Evolutionary conservation across 2,888 invertebrate genomes (phyloP).

Genomic region (Meganola albula): DNA sequence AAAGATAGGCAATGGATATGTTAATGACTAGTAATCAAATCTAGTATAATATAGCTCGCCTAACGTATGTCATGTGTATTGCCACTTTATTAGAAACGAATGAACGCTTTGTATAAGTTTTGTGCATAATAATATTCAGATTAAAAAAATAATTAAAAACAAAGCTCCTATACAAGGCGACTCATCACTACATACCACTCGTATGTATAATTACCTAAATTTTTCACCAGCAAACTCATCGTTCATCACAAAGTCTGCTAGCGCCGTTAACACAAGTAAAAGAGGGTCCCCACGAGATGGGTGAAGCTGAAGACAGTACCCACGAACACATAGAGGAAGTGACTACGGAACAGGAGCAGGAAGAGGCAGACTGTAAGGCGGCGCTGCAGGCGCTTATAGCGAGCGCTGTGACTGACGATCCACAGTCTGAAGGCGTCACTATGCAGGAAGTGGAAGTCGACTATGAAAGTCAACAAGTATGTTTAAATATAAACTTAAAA

Average conservation of each 20-base stretch:
- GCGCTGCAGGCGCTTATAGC: constrained; percentile 35
- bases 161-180: too few relatives aligned
- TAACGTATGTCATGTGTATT: too few relatives aligned
- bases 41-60: too few relatives aligned
- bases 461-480: constrained; percentile 18
- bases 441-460: constrained; percentile 30
- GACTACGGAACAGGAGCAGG: background rate
- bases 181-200: too few relatives aligned
- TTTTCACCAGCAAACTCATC: constrained; percentile 33
- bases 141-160: too few relatives aligned
- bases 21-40: too few relatives aligned
- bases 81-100: too few relatives aligned
- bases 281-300: constrained; percentile 24
- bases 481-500: too few relatives aligned
- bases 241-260: constrained; percentile 55
- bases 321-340: constrained; percentile 12
- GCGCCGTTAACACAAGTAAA: constrained; percentile 44
- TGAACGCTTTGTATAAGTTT: too few relatives aligned
- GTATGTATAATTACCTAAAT: too few relatives aligned
- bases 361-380: constrained; percentile 18
- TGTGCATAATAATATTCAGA: too few relatives aligned
- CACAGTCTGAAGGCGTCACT: constrained; percentile 21
- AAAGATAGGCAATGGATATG: too few relatives aligned
- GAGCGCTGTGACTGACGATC: constrained; percentile 24
- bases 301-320: constrained; percentile 11